Conservation (phyloP, 2,888 invertebrate genomes). For the Ametastegia equiseti region DNA sequence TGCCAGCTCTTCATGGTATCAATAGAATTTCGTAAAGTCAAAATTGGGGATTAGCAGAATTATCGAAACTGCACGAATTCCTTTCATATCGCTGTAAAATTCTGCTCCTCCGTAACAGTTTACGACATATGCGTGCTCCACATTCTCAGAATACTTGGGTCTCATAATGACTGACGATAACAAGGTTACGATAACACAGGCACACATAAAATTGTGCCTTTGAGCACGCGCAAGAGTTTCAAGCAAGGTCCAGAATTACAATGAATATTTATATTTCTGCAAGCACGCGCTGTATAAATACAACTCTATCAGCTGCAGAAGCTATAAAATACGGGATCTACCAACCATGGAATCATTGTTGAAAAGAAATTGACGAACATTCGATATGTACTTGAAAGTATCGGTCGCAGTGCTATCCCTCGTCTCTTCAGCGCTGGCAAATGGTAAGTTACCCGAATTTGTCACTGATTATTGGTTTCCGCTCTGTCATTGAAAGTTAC, state of each 20-base stretch:
- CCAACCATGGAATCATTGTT: neutral
- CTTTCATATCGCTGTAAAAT: too few relatives aligned
- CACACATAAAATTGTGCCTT: neutral
- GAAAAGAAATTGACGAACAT: neutral
- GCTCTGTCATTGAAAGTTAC: too few relatives aligned
- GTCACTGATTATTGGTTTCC: too few relatives aligned
- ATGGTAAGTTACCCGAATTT: neutral
- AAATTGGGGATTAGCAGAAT: too few relatives aligned
- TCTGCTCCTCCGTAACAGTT: too few relatives aligned
- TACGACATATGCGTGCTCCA: too few relatives aligned
- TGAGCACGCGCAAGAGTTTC: neutral
- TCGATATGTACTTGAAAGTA: neutral
- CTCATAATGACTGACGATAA: too few relatives aligned
- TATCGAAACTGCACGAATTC: too few relatives aligned
- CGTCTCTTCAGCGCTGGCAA: neutral
- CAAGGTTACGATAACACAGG: too few relatives aligned
- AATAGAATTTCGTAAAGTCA: too few relatives aligned
- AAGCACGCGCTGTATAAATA: neutral
- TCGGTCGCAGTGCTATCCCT: neutral
- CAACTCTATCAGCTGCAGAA: neutral
- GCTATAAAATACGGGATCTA: neutral
- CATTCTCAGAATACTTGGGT: too few relatives aligned
- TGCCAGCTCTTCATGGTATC: too few relatives aligned
- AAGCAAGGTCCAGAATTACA: neutral
- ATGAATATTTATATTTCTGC: neutral